These are phyloP conservation scores for Plutella xylostella DNA, from an alignment of 2,888 invertebrate species.

Conservation along the genomic window DNA sequence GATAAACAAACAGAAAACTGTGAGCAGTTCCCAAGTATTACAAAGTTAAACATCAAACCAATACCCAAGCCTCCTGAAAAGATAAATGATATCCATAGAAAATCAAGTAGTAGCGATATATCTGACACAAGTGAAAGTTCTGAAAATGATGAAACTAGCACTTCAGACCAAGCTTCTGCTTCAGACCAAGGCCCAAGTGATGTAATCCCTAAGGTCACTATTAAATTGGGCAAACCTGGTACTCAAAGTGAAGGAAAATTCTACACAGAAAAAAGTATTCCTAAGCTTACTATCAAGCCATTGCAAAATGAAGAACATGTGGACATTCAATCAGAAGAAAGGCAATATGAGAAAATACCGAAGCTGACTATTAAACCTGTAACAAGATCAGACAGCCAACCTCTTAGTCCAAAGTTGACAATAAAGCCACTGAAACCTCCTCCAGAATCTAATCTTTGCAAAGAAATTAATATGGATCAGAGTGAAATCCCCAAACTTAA, in stretches of 20 bases:
- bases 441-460: constrained; percentile 28
- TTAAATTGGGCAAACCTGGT: constrained; percentile 56
- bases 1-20: constrained; percentile 24
- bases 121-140: constrained; percentile 66
- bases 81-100: constrained; percentile 55
- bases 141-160: constrained; percentile 66
- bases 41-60: constrained; percentile 63
- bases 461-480: constrained; percentile 26
- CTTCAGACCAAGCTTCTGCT: constrained; percentile 51
- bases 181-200: constrained; percentile 51
- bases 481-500: constrained; percentile 34
- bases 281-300: constrained; percentile 54
- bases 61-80: constrained; percentile 57
- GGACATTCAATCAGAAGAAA: constrained; percentile 43
- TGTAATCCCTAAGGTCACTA: constrained; percentile 57
- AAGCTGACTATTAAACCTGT: constrained; percentile 59
- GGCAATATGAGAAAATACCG: constrained; percentile 46
- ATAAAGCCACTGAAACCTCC: constrained; percentile 58
- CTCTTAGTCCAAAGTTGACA: constrained; percentile 58
- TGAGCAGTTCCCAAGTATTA: constrained; percentile 46
- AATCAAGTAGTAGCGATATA: constrained; percentile 64
- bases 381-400: constrained; percentile 45
- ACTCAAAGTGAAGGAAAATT: constrained; percentile 56
- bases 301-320: constrained; percentile 45
- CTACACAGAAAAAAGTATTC: constrained; percentile 55